Conservation (phyloP, 2,113 vertebrate genomes). For the Anarrhichthys ocellatus region DNA sequence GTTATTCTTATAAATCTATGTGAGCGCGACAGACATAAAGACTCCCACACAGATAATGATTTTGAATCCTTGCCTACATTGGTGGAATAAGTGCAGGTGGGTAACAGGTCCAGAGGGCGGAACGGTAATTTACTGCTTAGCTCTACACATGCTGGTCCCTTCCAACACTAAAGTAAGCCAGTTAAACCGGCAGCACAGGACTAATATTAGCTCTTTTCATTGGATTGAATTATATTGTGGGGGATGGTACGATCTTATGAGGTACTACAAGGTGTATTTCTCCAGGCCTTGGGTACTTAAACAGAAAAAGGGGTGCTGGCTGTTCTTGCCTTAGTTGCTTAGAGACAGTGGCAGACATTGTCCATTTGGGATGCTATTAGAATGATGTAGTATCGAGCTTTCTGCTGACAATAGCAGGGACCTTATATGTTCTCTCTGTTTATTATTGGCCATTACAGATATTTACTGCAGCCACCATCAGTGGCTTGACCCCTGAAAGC, state of each 20-base stretch:
- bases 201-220: constrained; percentile 55
- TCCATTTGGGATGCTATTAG: constrained; percentile 71
- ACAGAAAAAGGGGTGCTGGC: constrained; percentile 60
- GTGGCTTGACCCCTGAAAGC: constrained; percentile 66
- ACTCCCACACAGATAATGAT: not conserved
- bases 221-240: constrained; percentile 44
- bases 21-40: not conserved
- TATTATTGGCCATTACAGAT: constrained; percentile 75
- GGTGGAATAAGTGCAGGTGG: constrained; percentile 10
- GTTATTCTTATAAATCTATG: not conserved
- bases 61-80: constrained; percentile 1
- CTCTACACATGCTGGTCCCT: constrained; percentile 27
- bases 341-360: constrained; percentile 64
- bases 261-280: constrained; percentile 53
- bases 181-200: constrained; percentile 49
- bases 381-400: constrained; percentile 65
- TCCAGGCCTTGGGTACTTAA: constrained; percentile 58
- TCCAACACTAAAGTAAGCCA: constrained; percentile 35
- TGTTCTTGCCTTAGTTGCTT: constrained; percentile 48
- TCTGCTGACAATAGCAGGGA: constrained; percentile 74
- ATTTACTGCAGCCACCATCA: constrained; percentile 74
- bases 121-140: constrained; percentile 35
- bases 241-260: constrained; percentile 51
- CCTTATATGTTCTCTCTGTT: constrained; percentile 70
- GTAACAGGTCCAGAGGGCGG: constrained; percentile 17